Conservation (phyloP, 2,888 invertebrate genomes). For the Pollenia angustigena region DNA sequence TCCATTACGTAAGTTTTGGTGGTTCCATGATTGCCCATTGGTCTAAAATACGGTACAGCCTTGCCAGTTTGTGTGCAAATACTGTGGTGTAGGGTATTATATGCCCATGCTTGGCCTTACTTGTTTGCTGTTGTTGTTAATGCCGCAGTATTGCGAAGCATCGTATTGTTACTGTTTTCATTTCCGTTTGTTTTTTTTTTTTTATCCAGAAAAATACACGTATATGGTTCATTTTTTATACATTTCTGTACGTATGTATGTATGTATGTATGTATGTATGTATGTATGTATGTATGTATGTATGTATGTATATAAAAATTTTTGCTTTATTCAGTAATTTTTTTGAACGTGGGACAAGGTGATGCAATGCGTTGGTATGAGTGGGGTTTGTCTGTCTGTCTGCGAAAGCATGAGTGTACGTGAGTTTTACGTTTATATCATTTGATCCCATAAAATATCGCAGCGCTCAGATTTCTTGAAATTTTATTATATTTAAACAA, state of each 20-base stretch:
- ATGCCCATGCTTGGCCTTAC: not conserved
- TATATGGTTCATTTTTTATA: not conserved
- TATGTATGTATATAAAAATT: conserved; percentile 12
- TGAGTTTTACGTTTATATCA: conserved; percentile 61
- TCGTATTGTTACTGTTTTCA: not conserved
- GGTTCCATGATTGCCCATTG: too few species aligned
- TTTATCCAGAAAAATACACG: not conserved
- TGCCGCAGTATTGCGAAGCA: conserved; percentile 30
- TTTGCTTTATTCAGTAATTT: not conserved
- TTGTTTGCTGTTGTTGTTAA: conserved; percentile 29
- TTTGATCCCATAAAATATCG: conserved; percentile 66
- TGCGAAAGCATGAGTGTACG: conserved; percentile 43
- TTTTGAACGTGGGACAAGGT: conserved; percentile 23
- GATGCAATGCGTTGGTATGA: conserved; percentile 4
- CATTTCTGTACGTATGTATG: not conserved
- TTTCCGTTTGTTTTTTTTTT: conserved; percentile 39
- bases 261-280: conserved; percentile 13
- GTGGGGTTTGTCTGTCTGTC: not conserved
- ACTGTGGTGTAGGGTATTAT: too few species aligned
- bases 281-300: not conserved
- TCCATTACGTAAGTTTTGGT: too few species aligned
- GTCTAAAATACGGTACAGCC: too few species aligned
- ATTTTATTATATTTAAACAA: conserved; percentile 70
- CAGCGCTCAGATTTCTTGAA: conserved; percentile 69
- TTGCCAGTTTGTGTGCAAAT: too few species aligned